Conservation (phyloP, 2,888 invertebrate species). For the Crepidodera aurea region DNA sequence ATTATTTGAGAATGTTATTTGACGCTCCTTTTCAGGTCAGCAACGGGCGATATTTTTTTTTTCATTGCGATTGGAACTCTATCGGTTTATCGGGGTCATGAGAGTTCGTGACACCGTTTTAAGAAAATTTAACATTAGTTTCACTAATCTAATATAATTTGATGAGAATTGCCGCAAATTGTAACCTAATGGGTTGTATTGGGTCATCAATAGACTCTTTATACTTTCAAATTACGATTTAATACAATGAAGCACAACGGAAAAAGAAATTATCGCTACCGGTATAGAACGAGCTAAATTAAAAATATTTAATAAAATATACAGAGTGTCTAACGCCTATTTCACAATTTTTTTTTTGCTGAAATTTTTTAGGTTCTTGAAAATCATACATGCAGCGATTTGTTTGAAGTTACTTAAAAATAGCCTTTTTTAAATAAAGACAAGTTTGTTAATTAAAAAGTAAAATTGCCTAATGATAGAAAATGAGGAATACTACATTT, state of each 20-base stretch:
- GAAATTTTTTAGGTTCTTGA: too few species aligned
- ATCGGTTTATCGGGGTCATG: constrained; percentile 26
- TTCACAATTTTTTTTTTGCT: too few species aligned
- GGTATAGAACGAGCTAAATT: not conserved
- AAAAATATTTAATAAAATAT: not conserved
- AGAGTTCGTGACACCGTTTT: constrained; percentile 44
- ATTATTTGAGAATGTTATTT: constrained; percentile 23
- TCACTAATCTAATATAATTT: constrained; percentile 38
- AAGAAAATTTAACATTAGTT: constrained; percentile 41
- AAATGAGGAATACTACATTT: too few species aligned
- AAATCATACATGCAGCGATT: too few species aligned
- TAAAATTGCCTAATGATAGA: too few species aligned
- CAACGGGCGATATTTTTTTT: constrained; percentile 1
- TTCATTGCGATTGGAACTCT: constrained; percentile 13
- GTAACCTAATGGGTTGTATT: constrained; percentile 11
- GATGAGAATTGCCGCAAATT: constrained; percentile 29
- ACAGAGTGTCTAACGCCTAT: too few species aligned
- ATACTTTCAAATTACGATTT: constrained; percentile 24
- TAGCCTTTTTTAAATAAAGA: too few species aligned
- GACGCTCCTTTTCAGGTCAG: constrained; percentile 26
- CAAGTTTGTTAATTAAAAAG: too few species aligned
- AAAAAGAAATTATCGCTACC: not conserved
- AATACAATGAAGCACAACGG: constrained; percentile 6
- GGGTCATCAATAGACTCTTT: constrained; percentile 24
- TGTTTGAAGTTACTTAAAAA: too few species aligned